Percentiles rank a stretch among this genome's conserved stretches.
Conservation (phyloP, 2,113 vertebrate genomes). For the Asarcornis scutulata region DNA sequence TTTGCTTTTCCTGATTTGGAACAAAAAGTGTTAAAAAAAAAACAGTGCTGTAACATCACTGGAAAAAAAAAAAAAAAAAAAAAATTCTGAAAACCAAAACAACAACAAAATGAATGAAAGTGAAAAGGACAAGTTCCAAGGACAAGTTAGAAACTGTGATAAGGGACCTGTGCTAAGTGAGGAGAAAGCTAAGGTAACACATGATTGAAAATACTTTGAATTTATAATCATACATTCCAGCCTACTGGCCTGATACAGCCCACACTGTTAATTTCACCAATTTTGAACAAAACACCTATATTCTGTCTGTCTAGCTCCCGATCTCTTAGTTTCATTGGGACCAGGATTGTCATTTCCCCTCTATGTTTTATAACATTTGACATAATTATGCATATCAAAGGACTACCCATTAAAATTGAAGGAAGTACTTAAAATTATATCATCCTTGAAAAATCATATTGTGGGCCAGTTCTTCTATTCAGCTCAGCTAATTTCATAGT, state of each 20-base stretch:
- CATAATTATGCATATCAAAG: neutral
- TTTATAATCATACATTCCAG: conserved; percentile 77
- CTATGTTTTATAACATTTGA: neutral
- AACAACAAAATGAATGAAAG: neutral
- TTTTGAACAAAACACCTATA: conserved; percentile 26
- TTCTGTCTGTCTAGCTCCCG: neutral
- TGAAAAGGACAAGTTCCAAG: neutral
- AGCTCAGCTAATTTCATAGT: neutral
- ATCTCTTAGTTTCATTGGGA: neutral
- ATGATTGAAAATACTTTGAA: neutral
- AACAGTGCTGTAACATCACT: neutral
- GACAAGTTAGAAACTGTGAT: neutral
- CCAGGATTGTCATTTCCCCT: neutral
- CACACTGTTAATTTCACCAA: conserved; percentile 35
- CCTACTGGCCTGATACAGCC: conserved; percentile 81
- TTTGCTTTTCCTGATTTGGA: neutral
- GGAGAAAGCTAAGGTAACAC: neutral
- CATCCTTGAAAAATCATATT: neutral
- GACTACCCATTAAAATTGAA: neutral
- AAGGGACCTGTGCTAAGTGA: neutral
- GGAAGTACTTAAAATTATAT: neutral
- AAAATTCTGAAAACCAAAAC: neutral
- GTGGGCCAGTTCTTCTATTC: neutral
- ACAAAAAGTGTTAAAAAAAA: neutral
- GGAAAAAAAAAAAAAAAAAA: no score